Conservation (phyloP, 2,888 invertebrate species). For the Trachelus troglodyta region DNA sequence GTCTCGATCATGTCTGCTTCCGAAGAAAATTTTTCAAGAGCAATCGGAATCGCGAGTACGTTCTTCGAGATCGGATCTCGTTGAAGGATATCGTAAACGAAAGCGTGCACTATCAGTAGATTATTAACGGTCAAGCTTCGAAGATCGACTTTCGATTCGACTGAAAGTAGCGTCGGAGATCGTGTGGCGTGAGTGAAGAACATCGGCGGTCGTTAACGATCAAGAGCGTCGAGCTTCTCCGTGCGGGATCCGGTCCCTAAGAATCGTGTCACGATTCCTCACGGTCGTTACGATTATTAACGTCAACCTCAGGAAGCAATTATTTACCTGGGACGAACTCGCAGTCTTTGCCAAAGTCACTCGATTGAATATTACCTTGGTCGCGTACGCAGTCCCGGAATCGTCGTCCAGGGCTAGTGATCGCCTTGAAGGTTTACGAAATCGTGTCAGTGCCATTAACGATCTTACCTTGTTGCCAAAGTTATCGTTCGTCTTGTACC, state of each 20-base stretch:
- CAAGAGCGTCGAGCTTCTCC: background rate
- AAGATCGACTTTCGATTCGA: background rate
- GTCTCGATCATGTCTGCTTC: background rate
- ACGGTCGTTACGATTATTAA: background rate
- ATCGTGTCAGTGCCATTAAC: background rate
- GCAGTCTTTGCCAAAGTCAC: background rate
- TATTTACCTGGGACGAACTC: background rate
- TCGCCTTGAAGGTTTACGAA: background rate
- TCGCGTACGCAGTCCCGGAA: background rate
- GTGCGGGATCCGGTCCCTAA: background rate
- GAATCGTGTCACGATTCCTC: background rate
- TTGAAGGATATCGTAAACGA: background rate
- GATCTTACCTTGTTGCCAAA: background rate
- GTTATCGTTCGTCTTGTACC: too few species aligned
- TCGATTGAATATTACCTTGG: background rate
- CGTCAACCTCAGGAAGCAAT: background rate
- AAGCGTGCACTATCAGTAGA: background rate
- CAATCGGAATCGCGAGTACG: background rate
- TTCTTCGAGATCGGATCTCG: background rate
- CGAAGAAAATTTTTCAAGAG: background rate
- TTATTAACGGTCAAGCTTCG: background rate
- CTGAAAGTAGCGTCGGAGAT: background rate
- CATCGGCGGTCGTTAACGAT: background rate
- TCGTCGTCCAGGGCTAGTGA: background rate
- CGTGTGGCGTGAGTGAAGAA: background rate